A percentile compares a stretch with the other conserved stretches of the same genome.
Conservation (phyloP, 2,797 vertebrate genomes). For the Tarsius wallacei region DNA sequence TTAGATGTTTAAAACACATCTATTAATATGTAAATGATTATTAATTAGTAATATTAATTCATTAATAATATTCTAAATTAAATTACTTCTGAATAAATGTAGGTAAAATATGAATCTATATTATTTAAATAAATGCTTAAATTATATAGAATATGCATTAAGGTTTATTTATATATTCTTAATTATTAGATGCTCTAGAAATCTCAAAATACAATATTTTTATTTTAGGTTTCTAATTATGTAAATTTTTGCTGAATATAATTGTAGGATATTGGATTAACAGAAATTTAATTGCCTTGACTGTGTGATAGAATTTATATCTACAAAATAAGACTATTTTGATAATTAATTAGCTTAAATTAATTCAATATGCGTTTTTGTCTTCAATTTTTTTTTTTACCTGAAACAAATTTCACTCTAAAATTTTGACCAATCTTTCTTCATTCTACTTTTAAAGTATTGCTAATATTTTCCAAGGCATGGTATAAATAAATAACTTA, state of each 20-base stretch:
- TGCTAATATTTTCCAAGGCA: neutral
- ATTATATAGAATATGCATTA: neutral
- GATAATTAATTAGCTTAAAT: neutral
- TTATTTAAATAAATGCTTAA: conserved; percentile 4
- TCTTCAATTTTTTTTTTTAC: neutral
- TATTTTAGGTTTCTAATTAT: neutral
- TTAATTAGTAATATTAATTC: neutral
- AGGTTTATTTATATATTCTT: neutral
- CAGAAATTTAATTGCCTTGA: neutral
- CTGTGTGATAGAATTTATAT: neutral
- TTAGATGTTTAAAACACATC: neutral
- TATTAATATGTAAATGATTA: neutral
- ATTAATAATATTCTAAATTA: conserved; percentile 5
- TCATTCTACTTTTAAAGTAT: conserved; percentile 8
- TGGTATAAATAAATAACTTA: conserved; percentile 13
- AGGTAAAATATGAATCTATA: neutral
- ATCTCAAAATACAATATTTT: neutral
- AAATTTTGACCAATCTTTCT: neutral
- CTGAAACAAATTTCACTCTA: neutral
- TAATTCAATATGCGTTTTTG: neutral
- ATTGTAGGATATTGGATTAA: neutral
- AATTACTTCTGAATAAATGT: neutral
- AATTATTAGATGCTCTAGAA: neutral
- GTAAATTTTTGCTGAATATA: neutral
- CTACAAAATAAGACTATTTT: neutral